Evolutionary conservation across 2,113 vertebrate species (phyloP), one percentile per base, ranked within the genome.

Genomic region (Laterallus jamaicensis): DNA sequence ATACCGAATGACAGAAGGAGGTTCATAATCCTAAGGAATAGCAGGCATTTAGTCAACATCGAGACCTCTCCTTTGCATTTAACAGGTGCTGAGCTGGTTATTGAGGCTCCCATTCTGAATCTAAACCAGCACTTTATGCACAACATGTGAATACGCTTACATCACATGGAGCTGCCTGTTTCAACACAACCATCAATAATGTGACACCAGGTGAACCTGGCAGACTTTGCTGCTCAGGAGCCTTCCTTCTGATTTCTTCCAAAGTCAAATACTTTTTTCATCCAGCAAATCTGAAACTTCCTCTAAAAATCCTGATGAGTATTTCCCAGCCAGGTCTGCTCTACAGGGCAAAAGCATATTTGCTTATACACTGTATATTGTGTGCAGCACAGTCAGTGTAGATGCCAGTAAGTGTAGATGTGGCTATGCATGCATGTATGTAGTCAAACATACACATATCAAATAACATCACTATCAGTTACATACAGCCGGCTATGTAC

Each of bases 261-360:
- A n/a, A 80, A 82, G 37, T 1, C 47, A 44, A 40, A 26, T 3
- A 7, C 22, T 1, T 35, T 63, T 82, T 82, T 59, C 18, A 10
- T 49, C 16, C 1, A 6, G 9, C 2, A 35, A 56, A 95, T 60
- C 12, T 2, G 1, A 68, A 73, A 66, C 67, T 62, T 69, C 26
- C 18, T 29, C 8, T 17, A n/a, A 64, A 81, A 35, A 21, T 3
- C 0, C 0, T 0, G 8, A 3, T 4, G 2, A 66, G 7, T 31
- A 6, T 71, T 92, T 94, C 35, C 17, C 47, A 66, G 7, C 3
- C 15, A 14, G 40, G 55, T 92, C 18, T 40, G 12, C 29, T 77
- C 17, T 31, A 58, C 28, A 79, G 17, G 12, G 29, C 10, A 82
- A 89, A 81, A 76, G 19, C 8, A 2, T 31, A 31, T 88, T 62